Percentiles rank a stretch among this genome's conserved stretches.
Conservation (phyloP, 2,888 invertebrate genomes). For the Folsomia candida region DNA sequence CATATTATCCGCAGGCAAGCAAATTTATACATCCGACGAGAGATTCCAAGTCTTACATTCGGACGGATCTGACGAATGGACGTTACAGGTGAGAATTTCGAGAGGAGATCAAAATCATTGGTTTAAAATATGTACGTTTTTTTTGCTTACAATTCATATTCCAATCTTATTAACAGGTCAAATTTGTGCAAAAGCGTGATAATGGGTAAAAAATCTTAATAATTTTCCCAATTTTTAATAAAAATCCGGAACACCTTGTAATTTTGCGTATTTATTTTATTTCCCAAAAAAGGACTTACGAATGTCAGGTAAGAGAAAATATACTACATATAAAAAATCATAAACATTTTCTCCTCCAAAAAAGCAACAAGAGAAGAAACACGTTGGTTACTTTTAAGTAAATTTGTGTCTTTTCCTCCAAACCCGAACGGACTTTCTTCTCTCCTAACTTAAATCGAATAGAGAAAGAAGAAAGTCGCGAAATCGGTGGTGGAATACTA, state of each 20-base stretch:
- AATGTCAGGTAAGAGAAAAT: constrained; percentile 72
- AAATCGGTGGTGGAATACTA: background rate
- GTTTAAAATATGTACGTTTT: background rate
- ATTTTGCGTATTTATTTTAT: background rate
- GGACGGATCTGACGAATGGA: constrained; percentile 64
- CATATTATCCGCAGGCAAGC: constrained; percentile 83
- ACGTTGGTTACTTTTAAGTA: no score
- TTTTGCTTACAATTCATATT: background rate
- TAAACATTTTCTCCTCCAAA: background rate
- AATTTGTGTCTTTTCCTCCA: no score
- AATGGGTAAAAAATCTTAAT: constrained; percentile 61
- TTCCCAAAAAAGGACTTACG: constrained; percentile 63
- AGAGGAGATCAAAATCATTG: no score
- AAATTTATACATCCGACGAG: constrained; percentile 87
- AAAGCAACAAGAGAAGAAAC: background rate
- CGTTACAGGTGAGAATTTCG: no score
- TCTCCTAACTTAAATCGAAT: background rate
- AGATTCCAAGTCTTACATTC: constrained; percentile 63
- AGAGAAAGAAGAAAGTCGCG: constrained; percentile 7
- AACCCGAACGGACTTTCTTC: no score
- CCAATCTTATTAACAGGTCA: no score
- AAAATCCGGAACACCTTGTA: background rate
- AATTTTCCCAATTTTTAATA: background rate
- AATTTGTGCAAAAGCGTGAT: constrained; percentile 87
- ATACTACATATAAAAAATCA: background rate